A percentile compares a stretch with the other conserved stretches of the same genome.
These are phyloP conservation scores for Sturmia bella DNA, from an alignment of 2,888 invertebrate genomes.

Conservation along the genomic window DNA sequence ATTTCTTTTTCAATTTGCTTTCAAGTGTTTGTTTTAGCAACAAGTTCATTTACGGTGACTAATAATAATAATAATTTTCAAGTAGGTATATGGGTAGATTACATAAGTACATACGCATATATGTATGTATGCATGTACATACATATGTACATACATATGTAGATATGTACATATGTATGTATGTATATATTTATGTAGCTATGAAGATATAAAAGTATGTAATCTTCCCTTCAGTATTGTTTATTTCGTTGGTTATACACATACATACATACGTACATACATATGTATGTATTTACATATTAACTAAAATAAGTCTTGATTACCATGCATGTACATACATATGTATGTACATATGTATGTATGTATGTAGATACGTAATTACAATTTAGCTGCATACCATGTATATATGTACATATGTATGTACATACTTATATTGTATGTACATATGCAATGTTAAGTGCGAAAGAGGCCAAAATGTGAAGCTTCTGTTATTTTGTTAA, in stretches of 20 bases:
- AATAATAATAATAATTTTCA: too few relatives aligned
- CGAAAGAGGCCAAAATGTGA: background rate
- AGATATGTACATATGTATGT: background rate
- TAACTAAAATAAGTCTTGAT: background rate
- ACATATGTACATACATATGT: background rate
- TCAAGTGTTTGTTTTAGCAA: too few relatives aligned
- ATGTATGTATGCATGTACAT: background rate
- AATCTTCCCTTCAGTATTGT: too few relatives aligned
- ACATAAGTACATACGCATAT: background rate
- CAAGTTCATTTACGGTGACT: too few relatives aligned
- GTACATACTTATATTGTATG: background rate
- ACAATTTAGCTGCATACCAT: background rate
- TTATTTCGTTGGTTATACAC: too few relatives aligned
- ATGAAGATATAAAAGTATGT: background rate
- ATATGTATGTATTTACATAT: background rate
- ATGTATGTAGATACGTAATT: background rate
- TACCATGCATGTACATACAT: conserved; percentile 2
- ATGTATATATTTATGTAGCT: background rate
- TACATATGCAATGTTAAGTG: background rate
- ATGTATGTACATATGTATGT: background rate
- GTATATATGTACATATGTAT: background rate
- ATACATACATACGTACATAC: conserved; percentile 1
- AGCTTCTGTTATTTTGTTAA: too few relatives aligned
- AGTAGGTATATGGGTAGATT: too few relatives aligned
- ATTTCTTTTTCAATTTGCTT: too few relatives aligned